Base-by-base conservation (phyloP, 1,140 invertebrate genomes). In the Aphis gossypii region DNA sequence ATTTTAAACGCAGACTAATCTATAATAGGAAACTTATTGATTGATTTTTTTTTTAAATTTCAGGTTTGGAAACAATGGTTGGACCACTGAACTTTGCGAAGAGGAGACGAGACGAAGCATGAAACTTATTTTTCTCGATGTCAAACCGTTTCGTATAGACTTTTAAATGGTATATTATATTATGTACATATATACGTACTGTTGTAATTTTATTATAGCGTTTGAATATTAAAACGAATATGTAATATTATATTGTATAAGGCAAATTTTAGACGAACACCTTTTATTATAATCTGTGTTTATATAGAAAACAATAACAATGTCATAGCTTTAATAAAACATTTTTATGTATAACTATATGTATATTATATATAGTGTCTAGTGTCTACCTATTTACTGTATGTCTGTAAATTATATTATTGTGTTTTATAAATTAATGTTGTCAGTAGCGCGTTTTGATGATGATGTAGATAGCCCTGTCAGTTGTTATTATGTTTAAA, bases 21-120 rank as follows among this genome's bases (percentile, higher is more conserved):
- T 48, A 76, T 48, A 76, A 76, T 18, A 76, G n/a, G 0, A 84
- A 41, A 44, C 25, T 86, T 54, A 51, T 89, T 54, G n/a, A 54
- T 54, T n/a, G 14, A 76, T 54, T 25, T 54, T 46, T 21, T 91
- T 76, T 90, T 90, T 44, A 8, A 8, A 51, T 93, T 93, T 86
- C 92, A 93, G 92, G 92, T 83, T 41, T 93, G 92, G 92, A 93
- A 93, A 93, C 92, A n/a, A 93, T 93, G 92, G 46, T 93, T 35
- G 76, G 82, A 84, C 92, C 92, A 7, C 56, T 93, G 41, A 93
- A 93, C 6, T 93, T 93, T 44, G 76, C 92, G 5, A 83, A 86
- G n/a, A 84, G 92, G 30, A 93, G 92, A 93, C 76, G 92, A n/a
- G 92, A 93, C 35, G 92, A 93, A 23, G 92, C 92, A 30, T 93